Evolutionary conservation across 2,888 invertebrate genomes (phyloP), one percentile per base, ranked within the genome.

Genomic region (Digitonthophagus gazella): DNA sequence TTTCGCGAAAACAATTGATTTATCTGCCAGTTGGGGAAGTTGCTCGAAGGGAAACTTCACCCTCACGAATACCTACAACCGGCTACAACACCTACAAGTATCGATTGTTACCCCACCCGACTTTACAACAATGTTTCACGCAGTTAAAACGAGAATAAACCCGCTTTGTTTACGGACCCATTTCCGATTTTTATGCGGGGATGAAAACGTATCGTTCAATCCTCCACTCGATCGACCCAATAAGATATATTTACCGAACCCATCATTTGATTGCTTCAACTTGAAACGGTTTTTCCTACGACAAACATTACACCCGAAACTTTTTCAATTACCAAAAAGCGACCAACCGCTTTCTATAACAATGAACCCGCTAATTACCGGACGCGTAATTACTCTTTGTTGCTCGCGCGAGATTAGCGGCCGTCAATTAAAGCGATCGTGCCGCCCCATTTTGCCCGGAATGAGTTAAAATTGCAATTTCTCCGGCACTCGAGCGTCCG

Each of bases 1-100:
- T 15, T 61, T 20, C 18, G 58, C 58, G 58, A 58, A 58, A 61
- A 16, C 18, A 61, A 64, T 64, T 54, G 22, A 28, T 64, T 28
- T 64, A 64, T 64, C 14, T 8, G 22, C 16, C 14, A 44, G 15
- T 28, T 20, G 14, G 16, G 28, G n/a, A 16, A n/a, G n/a, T n/a
- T n/a, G n/a, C n/a, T n/a, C n/a, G n/a, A n/a, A n/a, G n/a, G 4
- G 22, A 64, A 64, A 18, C 20, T 19, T 61, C n/a, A 19, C 16
- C 5, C 6, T 57, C 15, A 15, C n/a, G 14, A 57, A 16, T 18
- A 19, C n/a, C 16, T 58, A n/a, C n/a, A n/a, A n/a, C n/a, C n/a
- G 5, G 61, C 5, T n/a, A 61, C 61, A 61, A 61, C n/a, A 61
- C 3, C 61, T 3, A n/a, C 18, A 8, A 6, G 18, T 16, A 61